phyloP scores from a whole-genome alignment of 92 coral and sea anemone genomes.

The Phymanthus crucifer region DNA sequence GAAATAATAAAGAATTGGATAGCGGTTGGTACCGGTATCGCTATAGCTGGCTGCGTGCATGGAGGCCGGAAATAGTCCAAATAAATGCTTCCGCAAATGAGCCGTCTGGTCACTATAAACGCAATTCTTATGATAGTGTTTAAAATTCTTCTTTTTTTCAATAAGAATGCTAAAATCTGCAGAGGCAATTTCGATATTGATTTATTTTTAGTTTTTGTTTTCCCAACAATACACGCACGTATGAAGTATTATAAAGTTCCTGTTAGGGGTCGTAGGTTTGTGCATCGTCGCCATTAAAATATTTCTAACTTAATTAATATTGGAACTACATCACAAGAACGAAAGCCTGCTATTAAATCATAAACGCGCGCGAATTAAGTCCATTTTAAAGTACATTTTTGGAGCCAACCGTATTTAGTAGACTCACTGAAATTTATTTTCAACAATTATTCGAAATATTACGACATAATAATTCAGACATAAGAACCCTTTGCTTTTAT shows the following conservation, averaged over 20 bases:
- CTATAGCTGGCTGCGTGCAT: constrained; percentile 17
- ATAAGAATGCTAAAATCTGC: neutral
- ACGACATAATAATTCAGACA: neutral
- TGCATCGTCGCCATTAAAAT: constrained; percentile 8
- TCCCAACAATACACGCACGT: constrained; percentile 1
- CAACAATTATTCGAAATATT: too few relatives aligned
- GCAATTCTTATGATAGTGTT: neutral
- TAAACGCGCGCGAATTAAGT: neutral
- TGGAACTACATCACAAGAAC: neutral
- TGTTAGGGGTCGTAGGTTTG: constrained; percentile 1
- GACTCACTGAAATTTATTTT: too few relatives aligned
- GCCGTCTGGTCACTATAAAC: constrained; percentile 11
- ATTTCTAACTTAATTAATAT: neutral
- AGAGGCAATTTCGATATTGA: neutral
- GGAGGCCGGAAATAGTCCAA: constrained; percentile 32
- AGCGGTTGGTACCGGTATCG: constrained; percentile 6
- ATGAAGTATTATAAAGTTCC: constrained; percentile 4
- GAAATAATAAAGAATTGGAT: constrained; percentile 11
- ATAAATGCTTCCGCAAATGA: constrained; percentile 31
- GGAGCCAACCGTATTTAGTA: neutral
- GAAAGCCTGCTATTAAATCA: neutral
- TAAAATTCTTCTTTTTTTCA: neutral
- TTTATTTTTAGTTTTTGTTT: constrained; percentile 5
- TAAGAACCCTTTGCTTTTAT: neutral
- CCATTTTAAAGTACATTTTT: neutral